Evolutionary conservation across 2,797 vertebrate species (phyloP), one percentile per base, ranked within the genome.

Genomic region (Anguilla megastoma): DNA sequence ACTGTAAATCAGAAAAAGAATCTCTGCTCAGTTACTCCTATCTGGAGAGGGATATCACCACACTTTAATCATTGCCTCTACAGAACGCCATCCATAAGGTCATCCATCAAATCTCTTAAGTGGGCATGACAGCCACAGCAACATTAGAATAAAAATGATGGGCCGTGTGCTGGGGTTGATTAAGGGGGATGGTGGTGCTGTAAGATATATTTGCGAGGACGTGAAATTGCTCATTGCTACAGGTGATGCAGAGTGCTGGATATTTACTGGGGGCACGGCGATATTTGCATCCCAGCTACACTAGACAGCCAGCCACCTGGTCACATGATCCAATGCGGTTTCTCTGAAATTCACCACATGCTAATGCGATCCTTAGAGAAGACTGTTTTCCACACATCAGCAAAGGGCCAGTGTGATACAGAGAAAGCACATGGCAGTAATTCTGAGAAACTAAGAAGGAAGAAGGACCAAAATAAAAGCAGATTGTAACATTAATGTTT

Each of bases 1-100:
- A 41, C 18, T 71, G 33, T 88, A 88, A 83, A 88, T 86, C 33
- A 86, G 85, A 45, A 82, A 88, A 33, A 27, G 87, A 63, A 86
- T 86, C 36, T 30, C 84, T 16, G n/a, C 14, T 58, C 52, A 30
- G 21, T 86, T 86, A 69, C n/a, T 36, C 71, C 56, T 60, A 63
- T 86, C 58, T 54, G 45, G 74, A 83, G 56, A 82, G 85, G 85
- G 30, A 82, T 50, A 84, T 52, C 33, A 83, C 74, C 58, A 36
- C 76, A 60, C 74, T 60, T 86, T 83, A 88, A 88, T 86, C 58
- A 88, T 88, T 84, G 63, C 30, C 21, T 27, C 45, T 69, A 45
- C 56, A 56, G 69, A 88, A 88, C 50, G 0, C 50, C 76, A 86
- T 45, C 56, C 76, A 50, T 60, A 83, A 60, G 58, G 60, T 52